Evolutionary conservation across 1,140 invertebrate species (phyloP).

Genomic region (Bemisia tabaci): DNA sequence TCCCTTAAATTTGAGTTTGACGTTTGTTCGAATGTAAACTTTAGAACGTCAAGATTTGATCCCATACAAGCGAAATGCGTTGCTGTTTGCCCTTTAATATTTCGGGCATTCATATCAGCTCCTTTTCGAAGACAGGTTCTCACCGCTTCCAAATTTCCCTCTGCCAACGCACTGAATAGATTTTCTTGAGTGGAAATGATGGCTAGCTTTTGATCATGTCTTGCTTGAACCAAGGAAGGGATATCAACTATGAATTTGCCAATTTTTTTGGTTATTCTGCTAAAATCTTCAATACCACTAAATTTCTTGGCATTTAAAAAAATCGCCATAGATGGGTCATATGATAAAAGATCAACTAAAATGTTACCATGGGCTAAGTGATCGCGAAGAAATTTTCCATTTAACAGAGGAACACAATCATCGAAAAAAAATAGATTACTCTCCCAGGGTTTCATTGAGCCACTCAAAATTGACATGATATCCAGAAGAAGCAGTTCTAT

Average conservation of each 20-base stretch:
- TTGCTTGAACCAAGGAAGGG: slow-evolving; percentile 1
- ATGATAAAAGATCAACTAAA: slow-evolving; percentile 8
- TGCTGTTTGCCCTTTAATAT: slow-evolving; percentile 1
- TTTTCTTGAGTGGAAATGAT: slow-evolving; percentile 9
- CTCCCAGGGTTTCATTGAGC: slow-evolving; percentile 1
- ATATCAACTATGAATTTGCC: background rate
- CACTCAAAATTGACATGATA: slow-evolving; percentile 11
- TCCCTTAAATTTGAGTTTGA: slow-evolving; percentile 15
- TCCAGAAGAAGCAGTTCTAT: slow-evolving; percentile 12
- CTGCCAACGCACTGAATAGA: slow-evolving; percentile 9
- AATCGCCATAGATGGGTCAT: slow-evolving; percentile 6
- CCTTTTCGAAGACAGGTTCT: slow-evolving; percentile 8
- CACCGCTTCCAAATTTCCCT: slow-evolving; percentile 9
- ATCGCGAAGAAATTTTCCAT: slow-evolving; percentile 13
- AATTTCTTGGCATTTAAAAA: slow-evolving; percentile 2
- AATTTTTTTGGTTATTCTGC: background rate
- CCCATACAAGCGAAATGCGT: slow-evolving; percentile 12
- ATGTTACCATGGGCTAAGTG: slow-evolving; percentile 12
- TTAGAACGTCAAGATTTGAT: slow-evolving; percentile 14
- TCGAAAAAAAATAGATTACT: slow-evolving; percentile 12
- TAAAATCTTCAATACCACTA: background rate
- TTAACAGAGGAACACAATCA: slow-evolving; percentile 7
- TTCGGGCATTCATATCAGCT: slow-evolving; percentile 12
- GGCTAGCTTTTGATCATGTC: background rate
- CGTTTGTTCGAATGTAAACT: slow-evolving; percentile 17